A percentile compares a stretch with the other conserved stretches of the same genome.
These are phyloP conservation scores for Aurelia sp. DNA, from an alignment of 30 jellyfish, hydroid and myxozoan genomes.

Conservation along the genomic window DNA sequence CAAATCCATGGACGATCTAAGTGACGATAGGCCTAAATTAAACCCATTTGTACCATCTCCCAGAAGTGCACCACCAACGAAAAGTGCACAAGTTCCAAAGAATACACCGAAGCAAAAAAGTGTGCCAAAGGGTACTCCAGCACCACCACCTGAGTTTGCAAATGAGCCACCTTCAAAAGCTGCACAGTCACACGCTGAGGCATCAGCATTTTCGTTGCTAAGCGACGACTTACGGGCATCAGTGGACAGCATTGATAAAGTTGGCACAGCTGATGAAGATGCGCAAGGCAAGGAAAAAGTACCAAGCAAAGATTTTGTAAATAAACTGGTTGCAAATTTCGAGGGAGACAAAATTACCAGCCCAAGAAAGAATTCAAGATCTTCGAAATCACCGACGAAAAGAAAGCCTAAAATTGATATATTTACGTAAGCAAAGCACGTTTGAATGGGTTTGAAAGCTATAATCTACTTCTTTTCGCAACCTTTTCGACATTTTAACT, in stretches of 20 bases:
- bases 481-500: no score
- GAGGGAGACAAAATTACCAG: constrained; percentile 17
- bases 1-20: constrained; percentile 43
- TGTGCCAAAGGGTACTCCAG: no score
- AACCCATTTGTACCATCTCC: constrained; percentile 35
- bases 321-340: constrained; percentile 60
- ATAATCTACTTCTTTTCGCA: not conserved
- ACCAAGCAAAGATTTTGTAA: constrained; percentile 57
- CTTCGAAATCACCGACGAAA: not conserved
- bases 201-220: constrained; percentile 40
- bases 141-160: not conserved
- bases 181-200: constrained; percentile 2
- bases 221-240: constrained; percentile 72
- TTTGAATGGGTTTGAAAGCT: not conserved
- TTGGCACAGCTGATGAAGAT: constrained; percentile 35
- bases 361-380: not conserved
- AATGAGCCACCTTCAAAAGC: constrained; percentile 5
- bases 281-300: constrained; percentile 10
- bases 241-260: constrained; percentile 34
- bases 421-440: constrained; percentile 3
- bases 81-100: not conserved
- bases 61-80: not conserved
- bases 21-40: constrained; percentile 15
- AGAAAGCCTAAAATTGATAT: constrained; percentile 41
- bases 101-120: not conserved